Evolutionary conservation across 2,797 vertebrate species (phyloP).

Genomic region (Enteromius thamalakanensis): DNA sequence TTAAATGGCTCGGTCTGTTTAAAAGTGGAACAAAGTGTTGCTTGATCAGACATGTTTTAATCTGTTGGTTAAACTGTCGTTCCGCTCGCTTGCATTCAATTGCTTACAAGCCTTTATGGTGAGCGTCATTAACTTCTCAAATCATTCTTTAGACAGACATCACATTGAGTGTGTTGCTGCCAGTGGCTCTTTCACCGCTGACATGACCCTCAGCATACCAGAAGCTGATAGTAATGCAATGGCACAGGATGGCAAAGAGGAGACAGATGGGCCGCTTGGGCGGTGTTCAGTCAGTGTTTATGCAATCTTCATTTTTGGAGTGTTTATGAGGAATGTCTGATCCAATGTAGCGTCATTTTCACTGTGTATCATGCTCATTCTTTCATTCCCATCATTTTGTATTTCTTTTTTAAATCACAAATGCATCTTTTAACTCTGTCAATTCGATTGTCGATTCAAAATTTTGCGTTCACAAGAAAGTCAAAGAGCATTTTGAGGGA

Average conservation of each 20-base stretch:
- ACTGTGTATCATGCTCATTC: not conserved
- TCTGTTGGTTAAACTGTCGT: constrained; percentile 7
- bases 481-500: not conserved
- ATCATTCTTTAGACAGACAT: not conserved
- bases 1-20: constrained; percentile 23
- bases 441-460: not conserved
- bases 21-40: constrained; percentile 8
- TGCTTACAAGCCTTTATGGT: not conserved
- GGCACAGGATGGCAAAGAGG: not conserved
- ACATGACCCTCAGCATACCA: not conserved
- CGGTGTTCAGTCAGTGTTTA: constrained; percentile 5
- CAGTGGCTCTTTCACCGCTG: not conserved
- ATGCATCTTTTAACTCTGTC: not conserved
- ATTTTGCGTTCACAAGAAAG: not conserved
- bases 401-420: not conserved
- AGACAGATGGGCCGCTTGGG: not conserved
- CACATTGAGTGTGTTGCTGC: not conserved
- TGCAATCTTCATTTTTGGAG: not conserved
- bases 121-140: not conserved
- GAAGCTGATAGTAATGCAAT: constrained; percentile 10
- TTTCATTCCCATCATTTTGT: not conserved
- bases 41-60: constrained; percentile 26
- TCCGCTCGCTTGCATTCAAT: not conserved
- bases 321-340: constrained; percentile 6
- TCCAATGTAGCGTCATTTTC: not conserved